phyloP scores from a whole-genome alignment of 2,797 vertebrate genomes.

The Phataginus tricuspis region DNA sequence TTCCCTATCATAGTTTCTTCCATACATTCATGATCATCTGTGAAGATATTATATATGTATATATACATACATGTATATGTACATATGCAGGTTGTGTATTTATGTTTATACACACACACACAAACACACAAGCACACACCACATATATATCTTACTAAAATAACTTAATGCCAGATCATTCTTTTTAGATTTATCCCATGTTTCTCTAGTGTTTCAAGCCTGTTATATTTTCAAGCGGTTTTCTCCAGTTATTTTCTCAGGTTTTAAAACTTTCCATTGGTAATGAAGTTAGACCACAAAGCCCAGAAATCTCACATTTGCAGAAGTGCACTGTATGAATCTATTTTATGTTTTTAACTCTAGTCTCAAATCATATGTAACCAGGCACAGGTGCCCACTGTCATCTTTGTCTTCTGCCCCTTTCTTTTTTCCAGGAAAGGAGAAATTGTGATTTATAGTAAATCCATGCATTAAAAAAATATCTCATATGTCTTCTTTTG shows the following conservation, averaged over 20 bases:
- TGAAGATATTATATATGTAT: neutral
- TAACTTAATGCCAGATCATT: neutral
- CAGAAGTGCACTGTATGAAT: constrained; percentile 76
- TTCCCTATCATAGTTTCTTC: neutral
- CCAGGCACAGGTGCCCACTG: constrained; percentile 49
- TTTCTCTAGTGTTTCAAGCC: constrained; percentile 58
- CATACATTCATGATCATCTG: neutral
- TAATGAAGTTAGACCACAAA: constrained; percentile 72
- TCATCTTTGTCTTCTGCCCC: neutral
- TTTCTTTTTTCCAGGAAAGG: constrained; percentile 26
- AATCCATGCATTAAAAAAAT: constrained; percentile 55
- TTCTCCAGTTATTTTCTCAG: constrained; percentile 54
- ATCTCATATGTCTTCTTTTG: neutral
- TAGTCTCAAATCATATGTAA: constrained; percentile 57
- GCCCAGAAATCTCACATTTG: constrained; percentile 72
- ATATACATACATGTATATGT: neutral
- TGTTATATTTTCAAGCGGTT: constrained; percentile 48
- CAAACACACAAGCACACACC: no score
- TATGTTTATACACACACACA: no score
- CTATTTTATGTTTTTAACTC: constrained; percentile 74
- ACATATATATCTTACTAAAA: neutral
- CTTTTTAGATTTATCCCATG: neutral
- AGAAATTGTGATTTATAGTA: constrained; percentile 51
- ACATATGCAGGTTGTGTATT: no score
- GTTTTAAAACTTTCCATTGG: constrained; percentile 54